Conservation (phyloP, 35 echinoderm and acorn worm genomes). For the Ophioderma brevispina region DNA sequence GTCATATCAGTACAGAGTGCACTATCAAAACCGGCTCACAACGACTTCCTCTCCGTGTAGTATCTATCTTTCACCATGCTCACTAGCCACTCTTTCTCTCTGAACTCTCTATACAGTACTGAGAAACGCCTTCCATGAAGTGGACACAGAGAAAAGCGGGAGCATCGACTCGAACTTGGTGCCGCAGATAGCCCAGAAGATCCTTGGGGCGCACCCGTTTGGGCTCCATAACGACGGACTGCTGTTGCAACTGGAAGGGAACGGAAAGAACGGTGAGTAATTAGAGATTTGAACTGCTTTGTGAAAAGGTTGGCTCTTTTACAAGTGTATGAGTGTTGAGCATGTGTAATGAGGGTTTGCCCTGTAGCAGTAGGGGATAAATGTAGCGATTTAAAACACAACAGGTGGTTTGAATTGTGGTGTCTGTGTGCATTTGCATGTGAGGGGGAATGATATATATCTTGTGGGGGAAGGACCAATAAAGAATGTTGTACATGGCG, state of each 20-base stretch:
- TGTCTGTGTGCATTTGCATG: too few species aligned
- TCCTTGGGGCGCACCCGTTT: conserved; percentile 31
- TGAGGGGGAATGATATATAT: too few species aligned
- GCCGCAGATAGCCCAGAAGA: conserved; percentile 43
- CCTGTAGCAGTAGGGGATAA: not conserved
- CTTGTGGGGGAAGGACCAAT: too few species aligned
- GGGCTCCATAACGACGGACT: conserved; percentile 8
- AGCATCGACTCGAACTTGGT: conserved; percentile 53
- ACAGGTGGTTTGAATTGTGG: too few species aligned
- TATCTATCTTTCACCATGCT: not conserved
- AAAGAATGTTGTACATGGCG: too few species aligned
- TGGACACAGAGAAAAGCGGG: conserved; percentile 51
- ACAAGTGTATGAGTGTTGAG: not conserved
- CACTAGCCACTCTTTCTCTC: not conserved
- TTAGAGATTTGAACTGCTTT: not conserved
- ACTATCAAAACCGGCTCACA: not conserved
- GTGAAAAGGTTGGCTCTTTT: not conserved
- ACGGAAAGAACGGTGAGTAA: conserved; percentile 62
- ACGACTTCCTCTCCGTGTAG: not conserved
- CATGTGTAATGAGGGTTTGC: too few species aligned
- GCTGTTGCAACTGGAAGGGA: conserved; percentile 18
- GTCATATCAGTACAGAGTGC: not conserved
- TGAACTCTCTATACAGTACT: conserved; percentile 21
- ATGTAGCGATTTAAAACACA: not conserved
- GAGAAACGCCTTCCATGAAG: conserved; percentile 56